Conservation (phyloP, 1,140 invertebrate species). For the Hylyphantes graminicola region DNA sequence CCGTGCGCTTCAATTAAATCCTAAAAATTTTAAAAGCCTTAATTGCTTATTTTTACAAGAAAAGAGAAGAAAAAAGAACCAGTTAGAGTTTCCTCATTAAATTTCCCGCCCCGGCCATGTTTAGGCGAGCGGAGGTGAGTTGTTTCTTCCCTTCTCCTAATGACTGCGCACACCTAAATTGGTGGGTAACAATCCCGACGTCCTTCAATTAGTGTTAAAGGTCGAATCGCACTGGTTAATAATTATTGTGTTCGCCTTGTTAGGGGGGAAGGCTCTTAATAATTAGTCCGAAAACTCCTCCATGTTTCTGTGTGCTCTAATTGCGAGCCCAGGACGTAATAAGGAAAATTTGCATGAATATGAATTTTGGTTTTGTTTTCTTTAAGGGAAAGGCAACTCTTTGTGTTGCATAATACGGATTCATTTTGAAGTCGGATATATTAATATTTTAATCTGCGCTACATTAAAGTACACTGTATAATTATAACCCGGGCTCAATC, state of each 20-base stretch:
- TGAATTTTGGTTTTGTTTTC: constrained; percentile 51
- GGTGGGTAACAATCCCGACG: constrained; percentile 52
- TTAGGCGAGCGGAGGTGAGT: constrained; percentile 35
- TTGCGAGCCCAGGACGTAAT: constrained; percentile 36
- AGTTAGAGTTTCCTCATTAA: constrained; percentile 58
- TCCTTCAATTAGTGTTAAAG: constrained; percentile 58
- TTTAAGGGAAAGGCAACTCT: background rate
- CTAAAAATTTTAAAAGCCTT: constrained; percentile 59
- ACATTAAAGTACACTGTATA: constrained; percentile 39
- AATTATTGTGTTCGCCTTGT: constrained; percentile 59
- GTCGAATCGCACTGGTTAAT: constrained; percentile 56
- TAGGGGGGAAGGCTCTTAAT: constrained; percentile 42
- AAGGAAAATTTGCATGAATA: constrained; percentile 57
- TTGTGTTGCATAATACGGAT: constrained; percentile 35
- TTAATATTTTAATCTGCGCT: constrained; percentile 46
- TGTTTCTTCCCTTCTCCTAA: constrained; percentile 57
- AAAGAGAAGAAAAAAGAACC: background rate
- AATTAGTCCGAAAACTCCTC: constrained; percentile 43
- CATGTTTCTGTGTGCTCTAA: constrained; percentile 39
- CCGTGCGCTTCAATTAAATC: constrained; percentile 57
- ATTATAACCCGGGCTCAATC: constrained; percentile 49
- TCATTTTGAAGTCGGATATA: constrained; percentile 36
- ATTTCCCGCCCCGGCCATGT: constrained; percentile 54
- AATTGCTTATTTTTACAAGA: constrained; percentile 59
- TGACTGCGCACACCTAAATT: constrained; percentile 46